Evolutionary conservation across 2,888 invertebrate species (phyloP).

Genomic region (Drosophila greeni): DNA sequence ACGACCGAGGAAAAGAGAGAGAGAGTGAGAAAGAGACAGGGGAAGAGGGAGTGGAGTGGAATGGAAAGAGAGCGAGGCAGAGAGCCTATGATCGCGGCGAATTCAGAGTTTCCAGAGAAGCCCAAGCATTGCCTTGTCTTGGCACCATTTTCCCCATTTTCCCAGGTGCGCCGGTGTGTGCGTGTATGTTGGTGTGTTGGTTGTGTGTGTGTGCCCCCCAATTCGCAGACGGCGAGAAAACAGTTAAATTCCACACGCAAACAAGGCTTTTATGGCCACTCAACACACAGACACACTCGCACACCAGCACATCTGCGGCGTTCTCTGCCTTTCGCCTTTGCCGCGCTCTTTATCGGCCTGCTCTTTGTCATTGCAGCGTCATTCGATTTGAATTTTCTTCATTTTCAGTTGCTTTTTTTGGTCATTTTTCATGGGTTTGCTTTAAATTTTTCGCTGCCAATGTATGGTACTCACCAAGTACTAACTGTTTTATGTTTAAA

Average conservation of each 20-base stretch:
- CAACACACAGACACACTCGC: constrained; percentile 22
- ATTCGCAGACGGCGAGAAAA: constrained; percentile 24
- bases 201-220: constrained; percentile 18
- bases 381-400: constrained; percentile 38
- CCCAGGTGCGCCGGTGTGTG: constrained; percentile 47
- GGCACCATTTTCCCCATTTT: constrained; percentile 57
- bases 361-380: constrained; percentile 50
- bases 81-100: constrained; percentile 61
- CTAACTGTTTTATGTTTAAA: constrained; percentile 52
- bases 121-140: constrained; percentile 39
- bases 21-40: constrained; percentile 25
- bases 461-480: constrained; percentile 2
- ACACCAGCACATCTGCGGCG: constrained; percentile 41
- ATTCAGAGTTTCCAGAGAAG: constrained; percentile 63
- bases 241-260: constrained; percentile 29
- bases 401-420: constrained; percentile 55
- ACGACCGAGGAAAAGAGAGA: constrained; percentile 38
- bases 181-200: not conserved
- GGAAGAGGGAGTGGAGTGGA: constrained; percentile 26
- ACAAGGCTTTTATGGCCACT: constrained; percentile 29
- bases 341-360: constrained; percentile 28
- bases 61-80: constrained; percentile 12
- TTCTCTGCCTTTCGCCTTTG: constrained; percentile 8
- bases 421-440: not conserved
- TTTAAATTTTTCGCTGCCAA: constrained; percentile 4